Base-by-base conservation (phyloP, 2,113 vertebrate species). In the Gymnorhina tibicen region DNA sequence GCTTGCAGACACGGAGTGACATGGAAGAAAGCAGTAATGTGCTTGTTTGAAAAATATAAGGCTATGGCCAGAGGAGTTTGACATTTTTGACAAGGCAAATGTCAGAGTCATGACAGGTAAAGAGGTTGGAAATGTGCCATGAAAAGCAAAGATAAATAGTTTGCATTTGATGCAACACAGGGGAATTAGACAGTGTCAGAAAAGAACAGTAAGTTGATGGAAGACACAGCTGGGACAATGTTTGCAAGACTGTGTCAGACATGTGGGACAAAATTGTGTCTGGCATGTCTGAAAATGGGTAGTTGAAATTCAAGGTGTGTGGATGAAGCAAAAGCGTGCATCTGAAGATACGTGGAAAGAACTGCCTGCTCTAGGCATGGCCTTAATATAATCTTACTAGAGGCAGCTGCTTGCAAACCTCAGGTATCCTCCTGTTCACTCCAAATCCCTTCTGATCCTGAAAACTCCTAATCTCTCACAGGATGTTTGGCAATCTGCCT, bases 11-110 rank as follows among this genome's bases (percentile, higher is more conserved):
- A 35, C 47, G 62, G 30, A 59, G 19, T 72, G 24, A 87, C 47
- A 44, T 37, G n/a, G 26, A 42, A 87, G 39, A 91, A 93, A 75
- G 76, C 27, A 84, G 47, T 92, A 63, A 84, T 68, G 47, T 81
- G 42, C 35, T 39, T 88, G 33, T 81, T 89, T 86, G 50, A 87
- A 81, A 95, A 91, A 74, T 72, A 39, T 10, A 52, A 88, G 47
- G 13, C 73, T 67, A 6, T 41, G 60, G 7, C 52, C 39, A 67
- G 72, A 89, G 42, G 30, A 92, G 4, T 84, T 70, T 81, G 91
- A 92, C 52, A 28, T 78, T 92, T 95, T 81, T 95, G 93, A 92
- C 68, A 92, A 89, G 83, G 76, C 64, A 92, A 78, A 81, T 85
- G 55, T 67, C 49, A 83, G 66, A 90, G 26, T 72, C n/a, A 13